Evolutionary conservation across 2,113 vertebrate genomes (phyloP).

Genomic region (Butastur rufipennis): DNA sequence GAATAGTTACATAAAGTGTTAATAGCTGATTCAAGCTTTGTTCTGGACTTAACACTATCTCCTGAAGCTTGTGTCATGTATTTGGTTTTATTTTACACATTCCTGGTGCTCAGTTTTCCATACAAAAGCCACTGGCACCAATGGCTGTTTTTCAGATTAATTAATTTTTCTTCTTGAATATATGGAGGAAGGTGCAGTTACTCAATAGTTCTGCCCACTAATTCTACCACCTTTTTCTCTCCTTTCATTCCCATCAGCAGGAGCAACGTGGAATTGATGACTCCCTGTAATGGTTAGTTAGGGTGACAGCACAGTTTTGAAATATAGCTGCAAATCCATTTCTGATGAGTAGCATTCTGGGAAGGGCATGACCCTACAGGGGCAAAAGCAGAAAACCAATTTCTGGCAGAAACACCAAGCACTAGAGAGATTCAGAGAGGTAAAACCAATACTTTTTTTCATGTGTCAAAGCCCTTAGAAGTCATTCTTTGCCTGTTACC

Average conservation of each 20-base stretch:
- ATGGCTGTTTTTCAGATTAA: neutral
- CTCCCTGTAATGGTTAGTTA: neutral
- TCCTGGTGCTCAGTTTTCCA: neutral
- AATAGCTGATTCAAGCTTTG: neutral
- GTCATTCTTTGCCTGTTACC: neutral
- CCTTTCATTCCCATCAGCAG: neutral
- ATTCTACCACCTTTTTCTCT: neutral
- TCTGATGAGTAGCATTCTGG: neutral
- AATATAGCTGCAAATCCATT: neutral
- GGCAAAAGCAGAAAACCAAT: neutral
- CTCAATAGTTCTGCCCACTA: neutral
- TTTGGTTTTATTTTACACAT: neutral
- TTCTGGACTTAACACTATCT: neutral
- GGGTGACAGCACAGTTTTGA: neutral
- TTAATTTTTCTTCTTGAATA: neutral
- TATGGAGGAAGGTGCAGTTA: neutral
- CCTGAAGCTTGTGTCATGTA: neutral
- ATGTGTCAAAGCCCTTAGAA: neutral
- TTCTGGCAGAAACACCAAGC: neutral
- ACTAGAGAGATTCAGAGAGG: neutral
- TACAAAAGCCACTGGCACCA: neutral
- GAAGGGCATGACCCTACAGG: neutral
- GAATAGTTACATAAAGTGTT: neutral
- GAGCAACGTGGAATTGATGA: neutral
- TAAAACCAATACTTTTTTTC: neutral